Percentiles rank a stretch among this genome's conserved stretches.
phyloP scores from a whole-genome alignment of 2,888 invertebrate species.

The Drepanosiphum platanoidis region DNA sequence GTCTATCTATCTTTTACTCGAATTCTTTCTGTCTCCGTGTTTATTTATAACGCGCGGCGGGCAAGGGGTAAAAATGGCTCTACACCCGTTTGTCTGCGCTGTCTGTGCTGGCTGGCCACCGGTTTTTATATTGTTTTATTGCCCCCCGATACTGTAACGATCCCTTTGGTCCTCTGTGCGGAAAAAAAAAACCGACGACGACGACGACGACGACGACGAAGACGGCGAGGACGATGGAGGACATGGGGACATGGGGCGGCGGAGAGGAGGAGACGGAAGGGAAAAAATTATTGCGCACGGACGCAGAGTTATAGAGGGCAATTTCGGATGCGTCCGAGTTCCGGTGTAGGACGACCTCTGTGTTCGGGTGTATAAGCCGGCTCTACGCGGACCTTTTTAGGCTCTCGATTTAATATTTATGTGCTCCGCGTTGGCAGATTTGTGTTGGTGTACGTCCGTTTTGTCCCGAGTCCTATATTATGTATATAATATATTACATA shows the following conservation, averaged over 20 bases:
- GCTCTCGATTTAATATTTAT: conserved; percentile 56
- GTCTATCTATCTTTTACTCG: conserved; percentile 34
- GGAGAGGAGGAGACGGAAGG: neutral
- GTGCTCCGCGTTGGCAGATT: conserved; percentile 56
- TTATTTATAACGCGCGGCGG: conserved; percentile 45
- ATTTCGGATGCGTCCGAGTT: conserved; percentile 57
- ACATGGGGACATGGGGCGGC: neutral
- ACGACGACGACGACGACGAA: neutral
- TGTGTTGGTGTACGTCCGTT: conserved; percentile 36
- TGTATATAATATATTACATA: too few relatives aligned
- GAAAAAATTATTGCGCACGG: conserved; percentile 50
- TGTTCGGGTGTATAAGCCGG: neutral
- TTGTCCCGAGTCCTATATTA: neutral
- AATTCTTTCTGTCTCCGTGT: conserved; percentile 28
- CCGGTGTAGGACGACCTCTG: conserved; percentile 44
- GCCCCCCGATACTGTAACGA: conserved; percentile 42
- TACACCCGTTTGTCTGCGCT: conserved; percentile 37
- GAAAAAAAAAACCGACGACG: neutral
- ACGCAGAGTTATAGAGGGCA: conserved; percentile 50
- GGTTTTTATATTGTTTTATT: conserved; percentile 60
- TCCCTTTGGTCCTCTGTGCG: conserved; percentile 27
- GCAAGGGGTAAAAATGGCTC: conserved; percentile 47
- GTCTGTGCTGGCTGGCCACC: conserved; percentile 14
- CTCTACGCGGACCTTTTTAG: conserved; percentile 45
- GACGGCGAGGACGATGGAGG: neutral